Base-by-base conservation (phyloP, 2,888 invertebrate species). In the Masnerella sp. region DNA sequence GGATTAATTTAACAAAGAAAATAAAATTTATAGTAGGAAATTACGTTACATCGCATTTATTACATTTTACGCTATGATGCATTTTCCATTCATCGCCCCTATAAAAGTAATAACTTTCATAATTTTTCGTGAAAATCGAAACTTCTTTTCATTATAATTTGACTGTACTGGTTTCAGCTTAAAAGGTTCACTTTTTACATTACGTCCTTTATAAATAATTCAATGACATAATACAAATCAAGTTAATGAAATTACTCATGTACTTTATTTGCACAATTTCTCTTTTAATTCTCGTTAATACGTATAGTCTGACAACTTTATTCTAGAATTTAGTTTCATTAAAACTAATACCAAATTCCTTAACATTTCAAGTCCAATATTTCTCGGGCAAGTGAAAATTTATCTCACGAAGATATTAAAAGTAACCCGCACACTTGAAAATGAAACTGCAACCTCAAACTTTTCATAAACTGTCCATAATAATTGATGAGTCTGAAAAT, bases 251-350 rank as follows among this genome's bases (percentile, higher is more conserved):
- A n/a, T n/a, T n/a, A n/a, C n/a, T n/a, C n/a, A n/a, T n/a, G n/a
- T n/a, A n/a, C n/a, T n/a, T n/a, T n/a, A n/a, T n/a, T n/a, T n/a
- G n/a, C n/a, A n/a, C n/a, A 15, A 2, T 38, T 15, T 15, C 17
- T 38, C 17, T 8, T 15, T 15, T 18, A 17, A n/a, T 49, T 32
- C 49, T 17, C 14, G 7, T 8, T 30, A 17, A 49, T 32, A 32
- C 2, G 9, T 5, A 18, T 8, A 15, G 14, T 9, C 15, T 15
- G 22, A 15, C 45, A 28, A 28, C 45, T 45, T 45, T 15, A 47
- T 47, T 32, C 15, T 30, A 47, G 30, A 51, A 34, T 51, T 51
- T 9, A 32, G 20, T 51, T 30, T 51, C 51, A 51, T 51, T 51
- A 47, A 51, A 51, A 51, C 20, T 32, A 51, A 47, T 47, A 17